Percentiles rank a stretch among this genome's conserved stretches.
These are phyloP conservation scores for Aurelia aurita DNA, from an alignment of 30 jellyfish, hydroid and myxozoan species.

Conservation along the genomic window DNA sequence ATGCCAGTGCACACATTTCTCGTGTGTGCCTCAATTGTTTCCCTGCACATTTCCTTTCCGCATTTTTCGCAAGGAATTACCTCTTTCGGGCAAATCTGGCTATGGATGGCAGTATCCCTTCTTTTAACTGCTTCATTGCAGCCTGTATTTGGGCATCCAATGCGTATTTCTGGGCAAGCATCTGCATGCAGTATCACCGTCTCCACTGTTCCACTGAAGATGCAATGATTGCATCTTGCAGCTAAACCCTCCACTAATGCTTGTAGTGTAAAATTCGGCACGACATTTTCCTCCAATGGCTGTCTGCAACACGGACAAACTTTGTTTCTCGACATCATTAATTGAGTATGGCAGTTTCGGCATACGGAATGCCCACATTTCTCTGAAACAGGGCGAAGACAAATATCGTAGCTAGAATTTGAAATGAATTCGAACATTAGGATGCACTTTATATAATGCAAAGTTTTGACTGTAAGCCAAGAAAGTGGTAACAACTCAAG, in stretches of 20 bases:
- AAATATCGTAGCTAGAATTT: too few species aligned
- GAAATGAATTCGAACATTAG: too few species aligned
- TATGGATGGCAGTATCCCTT: neutral
- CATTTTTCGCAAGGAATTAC: neutral
- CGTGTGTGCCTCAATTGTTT: too few species aligned
- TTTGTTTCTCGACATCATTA: neutral
- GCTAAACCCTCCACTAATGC: neutral
- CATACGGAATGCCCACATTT: neutral
- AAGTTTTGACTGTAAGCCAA: too few species aligned
- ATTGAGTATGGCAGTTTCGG: neutral
- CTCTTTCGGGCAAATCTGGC: too few species aligned
- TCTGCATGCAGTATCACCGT: neutral
- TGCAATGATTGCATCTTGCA: neutral
- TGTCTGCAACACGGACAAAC: neutral
- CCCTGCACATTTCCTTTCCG: neutral
- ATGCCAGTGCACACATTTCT: too few species aligned
- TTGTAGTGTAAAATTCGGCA: neutral
- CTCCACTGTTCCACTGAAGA: neutral
- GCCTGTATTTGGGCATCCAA: neutral
- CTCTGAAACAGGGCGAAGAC: too few species aligned
- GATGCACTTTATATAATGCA: too few species aligned
- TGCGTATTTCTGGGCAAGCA: neutral
- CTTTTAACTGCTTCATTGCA: neutral
- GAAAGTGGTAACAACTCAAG: too few species aligned
- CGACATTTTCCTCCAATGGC: neutral